Evolutionary conservation across 1,140 invertebrate genomes (phyloP).

Genomic region (Spodoptera frugiperda): DNA sequence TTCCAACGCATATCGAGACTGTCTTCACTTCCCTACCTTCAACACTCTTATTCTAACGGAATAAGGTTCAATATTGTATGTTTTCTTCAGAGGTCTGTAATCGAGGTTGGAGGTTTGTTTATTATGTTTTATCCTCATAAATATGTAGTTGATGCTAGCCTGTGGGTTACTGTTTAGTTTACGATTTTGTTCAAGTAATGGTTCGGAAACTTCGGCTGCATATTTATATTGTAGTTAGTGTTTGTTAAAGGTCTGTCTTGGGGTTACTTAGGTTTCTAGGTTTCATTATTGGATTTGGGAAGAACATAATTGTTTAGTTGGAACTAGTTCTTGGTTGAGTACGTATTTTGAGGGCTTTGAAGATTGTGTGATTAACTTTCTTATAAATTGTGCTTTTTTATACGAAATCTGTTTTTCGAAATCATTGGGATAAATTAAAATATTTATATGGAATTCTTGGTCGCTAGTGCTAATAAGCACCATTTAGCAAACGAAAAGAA

Average conservation of each 20-base stretch:
- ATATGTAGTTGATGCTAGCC: constrained; percentile 52
- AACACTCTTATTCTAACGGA: neutral
- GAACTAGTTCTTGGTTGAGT: neutral
- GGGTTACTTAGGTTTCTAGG: neutral
- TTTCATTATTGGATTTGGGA: neutral
- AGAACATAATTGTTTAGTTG: neutral
- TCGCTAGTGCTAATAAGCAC: no score
- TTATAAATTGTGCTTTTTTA: no score
- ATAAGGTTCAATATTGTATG: constrained; percentile 6
- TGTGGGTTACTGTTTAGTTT: constrained; percentile 56
- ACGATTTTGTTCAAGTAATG: constrained; percentile 55
- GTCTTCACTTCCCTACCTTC: constrained; percentile 14
- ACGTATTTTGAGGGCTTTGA: neutral
- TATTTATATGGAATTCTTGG: no score
- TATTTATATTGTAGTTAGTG: constrained; percentile 47
- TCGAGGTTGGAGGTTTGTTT: constrained; percentile 28
- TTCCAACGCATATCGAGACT: constrained; percentile 23
- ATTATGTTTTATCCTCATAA: constrained; percentile 52
- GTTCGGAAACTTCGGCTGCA: constrained; percentile 46
- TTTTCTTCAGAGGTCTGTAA: constrained; percentile 12
- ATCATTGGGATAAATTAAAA: no score
- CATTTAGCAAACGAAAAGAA: no score
- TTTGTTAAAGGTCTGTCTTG: neutral
- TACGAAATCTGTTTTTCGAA: no score
- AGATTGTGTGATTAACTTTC: no score